Evolutionary conservation across 2,113 vertebrate genomes (phyloP), one percentile per base, ranked within the genome.

Genomic region (Perccottus glenii): DNA sequence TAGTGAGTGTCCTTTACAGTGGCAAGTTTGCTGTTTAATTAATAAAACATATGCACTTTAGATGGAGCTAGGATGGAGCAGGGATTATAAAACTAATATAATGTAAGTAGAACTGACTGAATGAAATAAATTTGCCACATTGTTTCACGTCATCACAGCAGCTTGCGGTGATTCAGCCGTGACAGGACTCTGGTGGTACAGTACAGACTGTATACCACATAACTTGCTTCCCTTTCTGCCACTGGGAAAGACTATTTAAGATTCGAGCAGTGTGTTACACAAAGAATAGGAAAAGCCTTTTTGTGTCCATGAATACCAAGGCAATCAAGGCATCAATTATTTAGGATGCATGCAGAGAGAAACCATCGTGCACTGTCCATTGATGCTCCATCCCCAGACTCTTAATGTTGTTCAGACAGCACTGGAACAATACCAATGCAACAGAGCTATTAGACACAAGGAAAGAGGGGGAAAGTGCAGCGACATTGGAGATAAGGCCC

Each of bases 241-340:
- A 36, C 77, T 16, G 46, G 67, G 82, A 71, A 78, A 63, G 57
- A 69, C 80, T 70, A 68, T 79, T 90, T 89, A 79, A 76, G 67
- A 87, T 85, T 88, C 74, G 48, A 82, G 77, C 52, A 71, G 78
- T 69, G 84, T 77, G 80, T 87, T 75, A 77, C 78, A 70, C 76
- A 81, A 81, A 83, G 81, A 85, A 87, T 83, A 87, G 80, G 78
- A 86, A 90, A 87, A 91, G 84, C 84, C 77, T 89, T 90, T 87
- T 88, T 89, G 84, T 89, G 85, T 88, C 83, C 64, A 51, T 83
- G 88, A 87, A 89, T 85, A 85, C 84, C 65, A 65, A 38, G 70
- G 79, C 88, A 88, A 90, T 90, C 88, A 91, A 81, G 58, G 80
- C 89, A 90, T 91, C 84, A 88, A 91, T 90, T 90, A 90, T 91